These are phyloP conservation scores for Lycaon pictus DNA, from an alignment of 2,113 vertebrate genomes.

Conservation along the genomic window DNA sequence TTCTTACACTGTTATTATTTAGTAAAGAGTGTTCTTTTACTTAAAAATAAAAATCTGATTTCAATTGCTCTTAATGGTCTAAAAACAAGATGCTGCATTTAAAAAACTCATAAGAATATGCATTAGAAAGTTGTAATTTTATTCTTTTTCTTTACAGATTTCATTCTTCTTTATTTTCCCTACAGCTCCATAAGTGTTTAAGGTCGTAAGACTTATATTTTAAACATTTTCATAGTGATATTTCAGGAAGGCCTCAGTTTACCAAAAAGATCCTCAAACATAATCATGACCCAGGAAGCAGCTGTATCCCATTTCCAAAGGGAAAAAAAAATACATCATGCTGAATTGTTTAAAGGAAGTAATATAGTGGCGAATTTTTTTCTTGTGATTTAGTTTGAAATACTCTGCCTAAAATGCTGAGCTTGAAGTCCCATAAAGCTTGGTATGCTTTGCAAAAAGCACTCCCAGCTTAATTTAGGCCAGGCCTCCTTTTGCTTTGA, in stretches of 20 bases:
- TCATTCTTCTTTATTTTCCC: constrained; percentile 67
- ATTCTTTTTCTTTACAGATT: constrained; percentile 52
- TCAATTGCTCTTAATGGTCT: constrained; percentile 74
- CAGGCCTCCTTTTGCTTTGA: constrained; percentile 87
- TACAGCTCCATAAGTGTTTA: constrained; percentile 64
- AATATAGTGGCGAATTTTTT: constrained; percentile 85
- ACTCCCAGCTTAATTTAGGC: constrained; percentile 87
- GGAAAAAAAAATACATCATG: constrained; percentile 80
- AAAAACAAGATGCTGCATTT: constrained; percentile 64
- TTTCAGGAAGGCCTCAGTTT: constrained; percentile 83
- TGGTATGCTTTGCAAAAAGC: constrained; percentile 87
- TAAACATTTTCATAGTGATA: constrained; percentile 74
- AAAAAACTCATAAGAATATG: constrained; percentile 74
- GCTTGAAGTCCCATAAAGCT: constrained; percentile 88
- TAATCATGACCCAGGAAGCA: constrained; percentile 85
- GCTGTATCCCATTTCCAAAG: constrained; percentile 87
- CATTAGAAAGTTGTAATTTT: constrained; percentile 50
- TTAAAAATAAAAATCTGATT: constrained; percentile 80
- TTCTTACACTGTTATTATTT: constrained; percentile 43
- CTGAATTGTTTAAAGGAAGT: constrained; percentile 88
- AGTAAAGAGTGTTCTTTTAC: constrained; percentile 62
- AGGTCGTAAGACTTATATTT: constrained; percentile 73
- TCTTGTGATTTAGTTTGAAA: constrained; percentile 88
- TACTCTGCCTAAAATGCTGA: constrained; percentile 85
- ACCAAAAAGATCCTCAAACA: constrained; percentile 80